phyloP scores from a whole-genome alignment of 2,888 invertebrate species.

The Creontiades dilutus region DNA sequence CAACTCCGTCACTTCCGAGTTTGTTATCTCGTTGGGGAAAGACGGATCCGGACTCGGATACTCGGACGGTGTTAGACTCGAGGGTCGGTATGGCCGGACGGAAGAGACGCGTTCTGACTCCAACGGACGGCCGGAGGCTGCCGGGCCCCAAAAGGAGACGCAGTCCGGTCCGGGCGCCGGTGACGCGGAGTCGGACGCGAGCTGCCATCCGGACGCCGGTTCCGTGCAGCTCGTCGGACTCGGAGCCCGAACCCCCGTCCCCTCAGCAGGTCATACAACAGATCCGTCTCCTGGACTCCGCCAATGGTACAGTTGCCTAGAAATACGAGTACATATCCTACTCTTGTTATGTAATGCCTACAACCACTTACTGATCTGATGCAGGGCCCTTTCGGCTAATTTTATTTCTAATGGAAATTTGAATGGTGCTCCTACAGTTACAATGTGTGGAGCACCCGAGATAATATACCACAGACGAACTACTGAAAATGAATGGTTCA shows the following conservation, averaged over 20 bases:
- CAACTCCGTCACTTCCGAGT: not conserved
- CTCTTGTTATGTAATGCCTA: no score
- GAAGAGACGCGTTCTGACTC: constrained; percentile 6
- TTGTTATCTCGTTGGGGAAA: not conserved
- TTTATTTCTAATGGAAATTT: no score
- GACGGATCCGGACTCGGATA: not conserved
- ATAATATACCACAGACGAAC: no score
- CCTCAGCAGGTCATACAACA: constrained; percentile 53
- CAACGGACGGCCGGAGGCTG: constrained; percentile 32
- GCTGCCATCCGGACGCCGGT: not conserved
- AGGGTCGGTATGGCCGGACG: constrained; percentile 46
- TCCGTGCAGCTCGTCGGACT: constrained; percentile 29
- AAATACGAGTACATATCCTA: no score
- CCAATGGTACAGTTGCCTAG: constrained; percentile 33
- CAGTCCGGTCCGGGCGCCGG: not conserved
- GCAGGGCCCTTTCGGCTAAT: no score
- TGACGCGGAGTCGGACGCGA: constrained; percentile 35
- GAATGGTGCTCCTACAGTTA: no score
- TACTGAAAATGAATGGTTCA: no score
- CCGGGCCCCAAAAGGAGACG: constrained; percentile 30
- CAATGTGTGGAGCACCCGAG: no score
- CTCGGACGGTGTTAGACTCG: not conserved
- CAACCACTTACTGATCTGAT: no score
- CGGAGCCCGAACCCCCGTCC: constrained; percentile 45
- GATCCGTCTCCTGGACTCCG: constrained; percentile 31